Evolutionary conservation across 1,140 invertebrate species (phyloP), one percentile per base, ranked within the genome.

Genomic region (Drosophila kikkawai): DNA sequence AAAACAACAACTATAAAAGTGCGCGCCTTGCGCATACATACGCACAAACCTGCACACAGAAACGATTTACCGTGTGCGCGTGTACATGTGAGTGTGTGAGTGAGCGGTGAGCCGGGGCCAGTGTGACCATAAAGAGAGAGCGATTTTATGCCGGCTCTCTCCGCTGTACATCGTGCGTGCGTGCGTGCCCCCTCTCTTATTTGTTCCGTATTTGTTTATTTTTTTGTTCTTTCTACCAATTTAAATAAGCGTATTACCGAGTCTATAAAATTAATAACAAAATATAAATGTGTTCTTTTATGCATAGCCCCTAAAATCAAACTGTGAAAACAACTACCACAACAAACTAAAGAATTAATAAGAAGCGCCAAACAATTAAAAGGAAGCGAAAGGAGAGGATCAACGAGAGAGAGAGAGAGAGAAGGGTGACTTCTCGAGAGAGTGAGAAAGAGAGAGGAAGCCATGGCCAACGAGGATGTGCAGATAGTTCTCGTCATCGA

Each of bases 401-500:
- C 34, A 55, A 22, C 34, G 34, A 37, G 34, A 55, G 51, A 50
- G 48, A 55, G 51, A 50, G 48, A 22, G 22, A 22, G 22, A 22
- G 22, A 6, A 34, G 50, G 36, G 19, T n/a, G 53, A 39, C 36
- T 39, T 39, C 36, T 39, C 36, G 32, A 42, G 17, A 42, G 50
- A 11, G 22, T 45, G 59, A 47, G 39, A 60, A 12, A 45, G 44
- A 36, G 41, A 41, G 36, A 1, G 36, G 39, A 74, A 44, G 74
- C 51, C 57, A 79, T 65, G 71, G 53, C 44, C 60, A 64, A 26
- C 70, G 86, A 86, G 15, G 91, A 92, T 79, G 82, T 92, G 50
- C 79, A 76, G 74, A 92, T 92, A 65, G 81, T 71, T 5, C 81
- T 75, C 74, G 91, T 92, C 55, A 63, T 91, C 34, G 91, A 92